Base-by-base conservation (phyloP, 2,888 invertebrate genomes). In the Salpingus planirostris region DNA sequence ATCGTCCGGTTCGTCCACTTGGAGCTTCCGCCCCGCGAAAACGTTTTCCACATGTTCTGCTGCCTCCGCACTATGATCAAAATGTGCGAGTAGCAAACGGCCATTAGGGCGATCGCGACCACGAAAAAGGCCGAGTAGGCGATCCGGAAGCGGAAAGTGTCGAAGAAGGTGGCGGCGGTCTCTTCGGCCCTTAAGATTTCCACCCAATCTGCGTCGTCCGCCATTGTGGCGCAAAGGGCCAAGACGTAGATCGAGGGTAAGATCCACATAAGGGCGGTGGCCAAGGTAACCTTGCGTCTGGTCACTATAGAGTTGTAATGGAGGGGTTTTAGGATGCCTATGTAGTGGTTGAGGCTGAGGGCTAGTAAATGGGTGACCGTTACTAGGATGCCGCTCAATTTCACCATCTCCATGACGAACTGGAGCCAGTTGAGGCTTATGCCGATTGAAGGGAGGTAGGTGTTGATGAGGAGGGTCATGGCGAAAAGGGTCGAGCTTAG, bases 331-430 rank as follows among this genome's bases (percentile, higher is more conserved):
- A 55, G 35, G 21, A 77, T 76, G 11, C 80, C 79, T 22, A 78
- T 62, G 60, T 78, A 80, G 54, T 80, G 80, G 58, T 78, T 78
- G 33, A 76, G 58, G 15, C 78, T 76, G 14, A 80, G 59, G 1
- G 74, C 72, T 21, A 77, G 59, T 2, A 80, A 66, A 50, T 80
- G 79, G 24, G 70, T 62, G 7, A 78, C 75, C 0, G 77, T 75
- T 11, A 75, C 71, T 24, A 78, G 67, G 32, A 79, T 67, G 2
- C 73, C 74, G 11, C 73, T 73, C 32, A 76, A 59, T 35, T 78
- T 55, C 33, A 66, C 53, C 14, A 65, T 62, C 47, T 71, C 70
- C n/a, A 70, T 43, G 4, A 53, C 30, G 28, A 32, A 23, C 15
- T 39, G 29, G 12, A 39, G 29, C 36, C 35, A 36, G 29, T 31